Evolutionary conservation across 2,888 invertebrate genomes (phyloP), one percentile per base, ranked within the genome.

Genomic region (Barypeithes pellucidus): DNA sequence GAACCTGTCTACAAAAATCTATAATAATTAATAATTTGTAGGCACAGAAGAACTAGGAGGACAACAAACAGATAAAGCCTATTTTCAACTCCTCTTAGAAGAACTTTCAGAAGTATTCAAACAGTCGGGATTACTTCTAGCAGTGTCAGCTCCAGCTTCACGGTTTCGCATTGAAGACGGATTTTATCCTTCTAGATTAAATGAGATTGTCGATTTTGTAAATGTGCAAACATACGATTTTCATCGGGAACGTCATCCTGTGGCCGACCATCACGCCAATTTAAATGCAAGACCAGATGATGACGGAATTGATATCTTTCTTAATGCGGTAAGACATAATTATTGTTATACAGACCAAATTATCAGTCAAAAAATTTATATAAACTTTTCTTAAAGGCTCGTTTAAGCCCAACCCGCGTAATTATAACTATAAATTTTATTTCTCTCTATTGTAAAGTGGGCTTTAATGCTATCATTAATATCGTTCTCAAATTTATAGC

Each of bases 161-260:
- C 87, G 90, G 87, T 89, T 88, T 79, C 88, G 90, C 77, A 88
- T 91, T 47, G 91, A 93, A 79, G 91, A 93, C 79, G 90, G 91
- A 0, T 92, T 90, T 79, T 89, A 91, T 71, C 88, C 93, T 1
- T 85, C 87, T 11, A 89, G 89, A 59, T 86, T 94, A 0, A 88
- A 89, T 50, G 87, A 88, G 3, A 86, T 89, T 12, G 89, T 91
- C 0, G 93, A 94, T 84, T 90, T 92, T 79, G 87, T 93, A 1
- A 89, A 92, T 43, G 84, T 94, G 4, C 91, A 92, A 85, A 90
- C 92, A 0, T 94, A 91, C 86, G 89, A 90, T 80, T 86, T 89
- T 75, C 87, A 89, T 73, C 87, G 88, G 60, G 88, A 87, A 72
- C 80, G 83, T 54, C 83, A 84, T 20, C 82, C 84, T 7, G 79